These are phyloP conservation scores for Serranus cabrilla DNA, from an alignment of 2,797 vertebrate species.

Conservation along the genomic window DNA sequence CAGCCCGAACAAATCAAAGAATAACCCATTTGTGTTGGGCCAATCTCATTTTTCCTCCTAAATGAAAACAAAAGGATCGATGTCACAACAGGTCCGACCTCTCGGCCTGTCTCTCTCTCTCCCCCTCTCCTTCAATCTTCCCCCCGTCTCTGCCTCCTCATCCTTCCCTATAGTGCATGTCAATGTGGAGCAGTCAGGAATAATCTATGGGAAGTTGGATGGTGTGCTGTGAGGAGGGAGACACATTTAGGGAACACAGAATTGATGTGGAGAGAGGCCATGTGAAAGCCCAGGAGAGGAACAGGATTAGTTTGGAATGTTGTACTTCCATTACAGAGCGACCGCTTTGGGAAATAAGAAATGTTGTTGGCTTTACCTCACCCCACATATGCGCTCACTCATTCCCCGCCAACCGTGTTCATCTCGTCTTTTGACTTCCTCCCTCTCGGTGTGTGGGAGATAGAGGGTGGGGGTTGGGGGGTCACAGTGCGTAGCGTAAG, in stretches of 20 bases:
- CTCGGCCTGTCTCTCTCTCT: neutral
- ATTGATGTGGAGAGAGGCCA: slow-evolving; percentile 41
- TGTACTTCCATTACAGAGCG: slow-evolving; percentile 72
- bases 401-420: slow-evolving; percentile 52
- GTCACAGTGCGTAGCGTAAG: slow-evolving; percentile 65
- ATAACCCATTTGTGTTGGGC: slow-evolving; percentile 21
- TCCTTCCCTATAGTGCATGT: slow-evolving; percentile 29
- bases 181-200: slow-evolving; percentile 37
- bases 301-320: slow-evolving; percentile 67
- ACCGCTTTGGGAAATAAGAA: slow-evolving; percentile 70
- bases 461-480: slow-evolving; percentile 51
- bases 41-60: slow-evolving; percentile 21
- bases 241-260: slow-evolving; percentile 45
- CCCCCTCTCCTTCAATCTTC: slow-evolving; percentile 2
- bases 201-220: slow-evolving; percentile 40
- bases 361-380: slow-evolving; percentile 62
- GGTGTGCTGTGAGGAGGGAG: slow-evolving; percentile 34
- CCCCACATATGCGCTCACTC: slow-evolving; percentile 37
- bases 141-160: neutral
- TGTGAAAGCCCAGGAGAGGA: slow-evolving; percentile 60
- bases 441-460: slow-evolving; percentile 41
- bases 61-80: slow-evolving; percentile 50
- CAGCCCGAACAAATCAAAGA: slow-evolving; percentile 32
- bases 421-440: slow-evolving; percentile 51
- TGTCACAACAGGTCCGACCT: slow-evolving; percentile 24